phyloP scores from a whole-genome alignment of 2,113 vertebrate species.

The Clarias batrachus region DNA sequence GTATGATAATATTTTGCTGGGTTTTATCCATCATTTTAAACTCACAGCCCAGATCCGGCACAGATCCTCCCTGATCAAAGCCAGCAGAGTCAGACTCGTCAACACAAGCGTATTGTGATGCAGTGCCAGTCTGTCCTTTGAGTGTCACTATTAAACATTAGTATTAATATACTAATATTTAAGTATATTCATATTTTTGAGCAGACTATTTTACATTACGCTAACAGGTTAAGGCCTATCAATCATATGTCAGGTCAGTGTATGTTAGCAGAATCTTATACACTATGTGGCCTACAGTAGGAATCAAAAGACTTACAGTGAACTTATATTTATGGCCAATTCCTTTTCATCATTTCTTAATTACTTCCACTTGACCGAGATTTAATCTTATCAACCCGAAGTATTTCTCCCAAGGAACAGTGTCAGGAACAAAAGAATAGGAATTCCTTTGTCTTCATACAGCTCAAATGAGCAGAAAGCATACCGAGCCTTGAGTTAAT shows the following conservation, averaged over 20 bases:
- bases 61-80: neutral
- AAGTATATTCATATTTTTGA: neutral
- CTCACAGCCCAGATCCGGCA: neutral
- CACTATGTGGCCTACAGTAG: neutral
- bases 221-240: neutral
- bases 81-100: neutral
- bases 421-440: neutral
- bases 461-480: neutral
- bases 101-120: neutral
- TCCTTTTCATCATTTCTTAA: conserved; percentile 3
- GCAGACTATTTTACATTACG: neutral
- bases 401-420: neutral
- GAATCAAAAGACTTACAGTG: neutral
- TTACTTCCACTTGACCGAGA: conserved; percentile 8
- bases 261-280: neutral
- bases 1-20: conserved; percentile 11
- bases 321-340: neutral
- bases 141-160: neutral
- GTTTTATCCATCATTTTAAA: neutral
- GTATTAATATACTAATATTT: neutral
- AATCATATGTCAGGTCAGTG: neutral
- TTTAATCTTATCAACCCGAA: neutral
- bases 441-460: conserved; percentile 18
- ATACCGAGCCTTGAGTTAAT: conserved; percentile 12
- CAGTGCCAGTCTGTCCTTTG: neutral